These are phyloP conservation scores for Chymomyza fuscimana DNA, from an alignment of 2,888 invertebrate genomes.

Conservation along the genomic window DNA sequence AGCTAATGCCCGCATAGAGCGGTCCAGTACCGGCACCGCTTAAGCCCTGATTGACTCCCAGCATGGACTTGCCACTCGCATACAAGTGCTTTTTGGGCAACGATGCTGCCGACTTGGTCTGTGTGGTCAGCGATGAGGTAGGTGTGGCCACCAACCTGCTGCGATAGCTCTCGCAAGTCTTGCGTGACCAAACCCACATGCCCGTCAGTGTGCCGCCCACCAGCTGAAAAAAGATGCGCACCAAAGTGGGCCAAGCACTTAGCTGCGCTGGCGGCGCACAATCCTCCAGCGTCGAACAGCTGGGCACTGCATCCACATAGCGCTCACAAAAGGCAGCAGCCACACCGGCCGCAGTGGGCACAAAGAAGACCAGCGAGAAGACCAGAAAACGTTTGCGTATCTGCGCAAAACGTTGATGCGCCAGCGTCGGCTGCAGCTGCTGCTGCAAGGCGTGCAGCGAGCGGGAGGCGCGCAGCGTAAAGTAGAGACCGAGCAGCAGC, in stretches of 20 bases:
- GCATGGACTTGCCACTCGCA: constrained; percentile 60
- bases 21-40: constrained; percentile 52
- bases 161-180: constrained; percentile 79
- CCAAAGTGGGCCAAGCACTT: constrained; percentile 71
- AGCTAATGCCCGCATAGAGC: constrained; percentile 79
- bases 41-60: constrained; percentile 14
- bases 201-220: constrained; percentile 78
- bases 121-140: constrained; percentile 71
- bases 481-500: constrained; percentile 74
- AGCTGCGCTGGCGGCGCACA: constrained; percentile 68
- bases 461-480: constrained; percentile 77
- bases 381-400: constrained; percentile 78
- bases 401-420: constrained; percentile 78
- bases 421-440: constrained; percentile 75
- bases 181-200: constrained; percentile 80
- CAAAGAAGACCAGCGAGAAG: constrained; percentile 77
- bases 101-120: constrained; percentile 65
- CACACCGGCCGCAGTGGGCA: constrained; percentile 76
- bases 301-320: constrained; percentile 66
- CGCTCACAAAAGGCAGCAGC: constrained; percentile 76
- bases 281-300: constrained; percentile 75
- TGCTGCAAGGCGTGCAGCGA: constrained; percentile 76
- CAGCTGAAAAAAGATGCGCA: constrained; percentile 76
- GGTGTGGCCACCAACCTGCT: constrained; percentile 74
- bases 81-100: constrained; percentile 75